phyloP scores from a whole-genome alignment of 2,113 vertebrate species.

The Heptranchias perlo region DNA sequence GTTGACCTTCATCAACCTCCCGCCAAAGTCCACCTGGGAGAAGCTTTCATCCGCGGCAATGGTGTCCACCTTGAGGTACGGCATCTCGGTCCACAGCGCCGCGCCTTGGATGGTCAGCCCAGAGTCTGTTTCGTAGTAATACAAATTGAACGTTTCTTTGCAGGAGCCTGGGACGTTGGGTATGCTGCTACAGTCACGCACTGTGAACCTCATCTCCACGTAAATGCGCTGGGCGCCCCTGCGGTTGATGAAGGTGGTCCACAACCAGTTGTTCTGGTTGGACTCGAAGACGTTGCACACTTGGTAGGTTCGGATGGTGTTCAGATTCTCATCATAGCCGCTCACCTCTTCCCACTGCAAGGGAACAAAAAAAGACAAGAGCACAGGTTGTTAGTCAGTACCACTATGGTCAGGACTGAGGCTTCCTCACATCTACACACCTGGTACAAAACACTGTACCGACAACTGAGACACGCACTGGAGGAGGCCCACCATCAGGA shows the following conservation, averaged over 20 bases:
- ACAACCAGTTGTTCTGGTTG: slow-evolving; percentile 98
- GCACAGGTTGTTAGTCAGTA: neutral
- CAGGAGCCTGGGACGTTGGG: slow-evolving; percentile 94
- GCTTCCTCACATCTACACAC: neutral
- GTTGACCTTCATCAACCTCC: slow-evolving; percentile 96
- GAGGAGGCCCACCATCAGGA: neutral
- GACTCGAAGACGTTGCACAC: slow-evolving; percentile 97
- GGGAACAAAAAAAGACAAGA: slow-evolving; percentile 41
- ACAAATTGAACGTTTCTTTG: slow-evolving; percentile 98
- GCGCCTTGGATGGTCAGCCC: slow-evolving; percentile 93
- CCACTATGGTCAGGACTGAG: too few species aligned
- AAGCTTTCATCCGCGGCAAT: slow-evolving; percentile 98
- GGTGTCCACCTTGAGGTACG: slow-evolving; percentile 98
- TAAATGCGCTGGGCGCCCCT: slow-evolving; percentile 89
- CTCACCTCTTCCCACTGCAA: slow-evolving; percentile 97
- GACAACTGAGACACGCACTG: neutral
- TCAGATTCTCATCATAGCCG: slow-evolving; percentile 96
- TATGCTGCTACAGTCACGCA: slow-evolving; percentile 96
- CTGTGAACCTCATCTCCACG: slow-evolving; percentile 95
- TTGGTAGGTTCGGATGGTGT: slow-evolving; percentile 98
- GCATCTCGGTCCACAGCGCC: slow-evolving; percentile 92
- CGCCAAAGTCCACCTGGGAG: slow-evolving; percentile 97
- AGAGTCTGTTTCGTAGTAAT: slow-evolving; percentile 93
- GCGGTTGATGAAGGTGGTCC: slow-evolving; percentile 91
- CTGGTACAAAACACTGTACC: neutral